Percentiles rank a stretch among this genome's conserved stretches.
Evolutionary conservation across 1,140 invertebrate species (phyloP).

Genomic region (Drosophila prosaltans): DNA sequence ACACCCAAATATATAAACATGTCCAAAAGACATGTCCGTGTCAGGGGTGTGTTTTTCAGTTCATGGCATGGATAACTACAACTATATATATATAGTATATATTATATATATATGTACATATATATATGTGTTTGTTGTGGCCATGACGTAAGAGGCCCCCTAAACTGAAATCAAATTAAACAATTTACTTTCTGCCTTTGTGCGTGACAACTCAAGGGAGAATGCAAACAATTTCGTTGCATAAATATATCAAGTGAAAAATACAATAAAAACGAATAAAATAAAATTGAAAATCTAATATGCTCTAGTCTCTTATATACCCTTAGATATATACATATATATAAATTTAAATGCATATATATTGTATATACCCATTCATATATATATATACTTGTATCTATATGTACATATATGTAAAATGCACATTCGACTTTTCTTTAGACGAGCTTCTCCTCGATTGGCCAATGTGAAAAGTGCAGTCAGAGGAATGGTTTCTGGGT

Average conservation of each 20-base stretch:
- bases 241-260: slow-evolving; percentile 77
- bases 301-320: slow-evolving; percentile 19
- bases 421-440: slow-evolving; percentile 45
- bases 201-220: slow-evolving; percentile 81
- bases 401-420: slow-evolving; percentile 37
- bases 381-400: slow-evolving; percentile 30
- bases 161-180: slow-evolving; percentile 76
- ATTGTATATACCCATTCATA: slow-evolving; percentile 24
- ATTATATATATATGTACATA: neutral
- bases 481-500: neutral
- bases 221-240: slow-evolving; percentile 73
- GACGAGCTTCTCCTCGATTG: slow-evolving; percentile 59
- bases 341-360: slow-evolving; percentile 25
- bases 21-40: slow-evolving; percentile 27
- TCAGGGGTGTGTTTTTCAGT: slow-evolving; percentile 14
- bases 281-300: slow-evolving; percentile 67
- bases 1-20: slow-evolving; percentile 6
- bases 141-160: slow-evolving; percentile 66
- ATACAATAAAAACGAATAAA: slow-evolving; percentile 73
- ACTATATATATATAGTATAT: slow-evolving; percentile 2
- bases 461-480: slow-evolving; percentile 41
- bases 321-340: slow-evolving; percentile 13
- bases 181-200: slow-evolving; percentile 77
- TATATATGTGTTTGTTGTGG: neutral
- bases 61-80: slow-evolving; percentile 29